Evolutionary conservation across 2,888 invertebrate species (phyloP).

Genomic region (Eristalinus sepulchralis): DNA sequence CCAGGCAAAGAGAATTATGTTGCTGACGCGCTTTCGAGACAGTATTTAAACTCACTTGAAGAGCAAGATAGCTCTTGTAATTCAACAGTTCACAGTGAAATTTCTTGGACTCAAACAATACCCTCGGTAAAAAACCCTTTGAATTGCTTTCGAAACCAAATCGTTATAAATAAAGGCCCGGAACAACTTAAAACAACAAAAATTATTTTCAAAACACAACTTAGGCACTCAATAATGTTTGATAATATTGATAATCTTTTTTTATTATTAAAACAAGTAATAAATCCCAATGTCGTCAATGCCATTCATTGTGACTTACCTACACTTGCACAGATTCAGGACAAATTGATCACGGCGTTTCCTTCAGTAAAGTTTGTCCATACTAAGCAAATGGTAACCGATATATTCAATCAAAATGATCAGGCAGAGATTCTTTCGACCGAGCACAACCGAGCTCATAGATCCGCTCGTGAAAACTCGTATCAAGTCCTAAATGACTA

Average conservation of each 20-base stretch:
- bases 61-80: not conserved
- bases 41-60: not conserved
- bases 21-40: constrained; percentile 28
- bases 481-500: not conserved
- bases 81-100: not conserved
- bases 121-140: not conserved
- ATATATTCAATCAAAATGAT: constrained; percentile 21
- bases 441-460: constrained; percentile 33
- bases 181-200: constrained; percentile 2
- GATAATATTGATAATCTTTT: not conserved
- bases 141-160: constrained; percentile 11
- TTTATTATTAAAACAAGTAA: not conserved
- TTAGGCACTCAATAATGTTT: not conserved
- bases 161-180: not conserved
- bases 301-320: constrained; percentile 17
- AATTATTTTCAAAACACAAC: not conserved
- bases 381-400: not conserved
- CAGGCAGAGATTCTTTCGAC: not conserved
- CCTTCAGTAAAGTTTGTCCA: constrained; percentile 21
- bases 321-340: constrained; percentile 12
- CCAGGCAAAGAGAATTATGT: no score
- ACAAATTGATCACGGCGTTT: not conserved
- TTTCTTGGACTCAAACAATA: not conserved
- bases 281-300: constrained; percentile 15
- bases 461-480: not conserved